A percentile compares a stretch with the other conserved stretches of the same genome.
phyloP scores from a whole-genome alignment of 2,113 vertebrate species.

The Theristicus caerulescens region DNA sequence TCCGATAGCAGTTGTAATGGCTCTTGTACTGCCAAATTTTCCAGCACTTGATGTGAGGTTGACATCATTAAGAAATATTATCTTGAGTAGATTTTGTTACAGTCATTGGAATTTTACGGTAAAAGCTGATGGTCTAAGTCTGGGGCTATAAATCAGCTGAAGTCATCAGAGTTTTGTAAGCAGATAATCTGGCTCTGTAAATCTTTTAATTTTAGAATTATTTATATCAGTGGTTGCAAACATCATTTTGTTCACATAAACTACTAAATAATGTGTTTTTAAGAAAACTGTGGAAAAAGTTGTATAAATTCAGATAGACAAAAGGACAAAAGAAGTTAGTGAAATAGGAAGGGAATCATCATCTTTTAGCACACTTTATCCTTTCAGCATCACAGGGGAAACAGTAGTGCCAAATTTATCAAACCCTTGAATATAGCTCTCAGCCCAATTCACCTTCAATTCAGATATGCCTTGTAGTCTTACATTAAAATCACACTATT shows the following conservation, averaged over 20 bases:
- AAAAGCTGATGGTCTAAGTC: not conserved
- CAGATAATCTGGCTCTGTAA: not conserved
- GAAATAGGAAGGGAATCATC: not conserved
- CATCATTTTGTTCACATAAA: not conserved
- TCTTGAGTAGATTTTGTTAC: not conserved
- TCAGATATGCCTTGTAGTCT: not conserved
- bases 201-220: not conserved
- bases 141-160: conserved; percentile 15
- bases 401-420: not conserved
- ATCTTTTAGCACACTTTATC: not conserved
- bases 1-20: not conserved
- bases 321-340: not conserved
- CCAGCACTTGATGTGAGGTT: not conserved
- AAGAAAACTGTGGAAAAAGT: not conserved
- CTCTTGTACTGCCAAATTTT: not conserved
- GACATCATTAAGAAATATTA: not conserved
- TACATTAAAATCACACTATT: not conserved
- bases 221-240: not conserved
- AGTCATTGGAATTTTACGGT: not conserved
- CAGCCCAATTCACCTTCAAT: not conserved
- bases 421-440: not conserved
- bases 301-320: not conserved
- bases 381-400: not conserved
- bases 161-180: not conserved
- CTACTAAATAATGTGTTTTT: not conserved